Evolutionary conservation across 2,888 invertebrate genomes (phyloP).

Genomic region (Chrysomela aeneicollis): DNA sequence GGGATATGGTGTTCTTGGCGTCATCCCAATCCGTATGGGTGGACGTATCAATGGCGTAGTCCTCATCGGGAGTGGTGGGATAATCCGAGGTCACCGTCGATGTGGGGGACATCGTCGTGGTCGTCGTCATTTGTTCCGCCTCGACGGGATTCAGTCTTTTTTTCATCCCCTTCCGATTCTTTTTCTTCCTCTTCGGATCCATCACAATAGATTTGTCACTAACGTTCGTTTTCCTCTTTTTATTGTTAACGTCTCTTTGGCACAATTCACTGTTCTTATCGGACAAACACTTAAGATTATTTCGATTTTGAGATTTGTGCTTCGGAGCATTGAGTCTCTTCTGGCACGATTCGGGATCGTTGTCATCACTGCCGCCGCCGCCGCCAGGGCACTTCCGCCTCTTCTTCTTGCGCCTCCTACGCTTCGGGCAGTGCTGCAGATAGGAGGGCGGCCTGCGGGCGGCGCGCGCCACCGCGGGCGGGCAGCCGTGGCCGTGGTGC

Average conservation of each 20-base stretch:
- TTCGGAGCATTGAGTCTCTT: constrained; percentile 54
- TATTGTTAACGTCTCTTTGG: constrained; percentile 59
- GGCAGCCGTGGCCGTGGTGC: constrained; percentile 57
- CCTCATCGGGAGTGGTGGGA: constrained; percentile 60
- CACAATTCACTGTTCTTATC: constrained; percentile 56
- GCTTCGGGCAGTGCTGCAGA: constrained; percentile 62
- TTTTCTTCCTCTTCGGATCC: constrained; percentile 60
- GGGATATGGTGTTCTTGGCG: constrained; percentile 40
- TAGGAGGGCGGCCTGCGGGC: constrained; percentile 53
- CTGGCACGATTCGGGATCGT: constrained; percentile 46
- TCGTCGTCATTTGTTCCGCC: constrained; percentile 60
- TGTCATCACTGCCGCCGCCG: constrained; percentile 47
- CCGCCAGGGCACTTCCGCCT: constrained; percentile 57
- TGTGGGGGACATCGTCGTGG: constrained; percentile 60
- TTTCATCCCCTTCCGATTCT: constrained; percentile 60
- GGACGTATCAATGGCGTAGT: constrained; percentile 59
- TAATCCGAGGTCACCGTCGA: constrained; percentile 66
- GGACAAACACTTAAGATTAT: constrained; percentile 50
- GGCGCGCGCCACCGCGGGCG: constrained; percentile 44
- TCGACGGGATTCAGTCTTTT: constrained; percentile 60
- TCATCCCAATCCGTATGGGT: constrained; percentile 59
- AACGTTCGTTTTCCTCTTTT: constrained; percentile 50
- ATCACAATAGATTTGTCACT: constrained; percentile 49
- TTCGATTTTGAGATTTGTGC: constrained; percentile 61
- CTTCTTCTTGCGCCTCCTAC: constrained; percentile 64